Percentiles rank a stretch among this genome's conserved stretches.
phyloP scores from a whole-genome alignment of 2,113 vertebrate species.

The Sula dactylatra region DNA sequence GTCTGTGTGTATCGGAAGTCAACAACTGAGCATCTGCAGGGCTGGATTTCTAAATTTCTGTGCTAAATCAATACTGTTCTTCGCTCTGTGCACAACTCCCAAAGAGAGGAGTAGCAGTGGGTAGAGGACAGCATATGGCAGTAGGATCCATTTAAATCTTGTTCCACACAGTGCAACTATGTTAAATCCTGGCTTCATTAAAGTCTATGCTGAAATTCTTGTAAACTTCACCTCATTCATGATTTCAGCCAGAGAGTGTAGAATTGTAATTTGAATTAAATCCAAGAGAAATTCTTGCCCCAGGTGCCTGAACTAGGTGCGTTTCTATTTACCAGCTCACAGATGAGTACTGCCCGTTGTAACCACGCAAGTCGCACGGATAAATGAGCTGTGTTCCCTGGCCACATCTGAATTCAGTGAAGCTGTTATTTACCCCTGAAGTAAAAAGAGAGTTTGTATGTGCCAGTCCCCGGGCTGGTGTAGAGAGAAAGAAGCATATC shows the following conservation, averaged over 20 bases:
- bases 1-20: neutral
- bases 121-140: neutral
- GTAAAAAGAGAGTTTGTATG: neutral
- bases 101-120: neutral
- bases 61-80: neutral
- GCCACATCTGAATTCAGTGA: neutral
- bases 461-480: neutral
- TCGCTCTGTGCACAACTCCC: neutral
- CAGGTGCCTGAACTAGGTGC: neutral
- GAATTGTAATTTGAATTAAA: neutral
- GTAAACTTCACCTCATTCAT: neutral
- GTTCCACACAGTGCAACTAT: neutral
- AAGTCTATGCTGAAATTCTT: neutral
- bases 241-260: neutral
- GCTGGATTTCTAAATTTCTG: neutral
- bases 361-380: neutral
- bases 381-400: slow-evolving; percentile 7
- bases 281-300: neutral
- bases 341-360: neutral
- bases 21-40: neutral
- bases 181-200: neutral
- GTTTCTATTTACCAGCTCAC: neutral
- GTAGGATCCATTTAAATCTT: neutral
- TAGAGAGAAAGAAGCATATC: neutral
- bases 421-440: neutral